Base-by-base conservation (phyloP, 2,888 invertebrate genomes). In the Empis livida region DNA sequence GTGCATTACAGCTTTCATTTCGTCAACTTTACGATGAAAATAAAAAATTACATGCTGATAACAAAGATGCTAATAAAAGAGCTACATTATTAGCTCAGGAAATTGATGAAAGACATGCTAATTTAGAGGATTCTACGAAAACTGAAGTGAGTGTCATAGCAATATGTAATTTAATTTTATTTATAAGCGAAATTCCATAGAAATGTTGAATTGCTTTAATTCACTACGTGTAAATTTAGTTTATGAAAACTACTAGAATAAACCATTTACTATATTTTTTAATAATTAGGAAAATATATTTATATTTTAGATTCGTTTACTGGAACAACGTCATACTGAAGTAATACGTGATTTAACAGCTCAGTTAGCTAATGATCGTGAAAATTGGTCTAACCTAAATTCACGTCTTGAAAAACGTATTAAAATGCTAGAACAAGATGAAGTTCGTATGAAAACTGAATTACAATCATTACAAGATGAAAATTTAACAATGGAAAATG, bases 21-120 rank as follows among this genome's bases (percentile, higher is more conserved):
- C 82, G 83, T 48, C 84, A 84, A 56, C 70, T 83, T 56, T 73
- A 74, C 43, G 79, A 78, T 30, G 93, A 93, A 64, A 78, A 88
- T 46, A 83, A 86, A 55, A 92, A 92, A 64, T 68, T 93, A 37
- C 80, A 82, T 51, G 70, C 74, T 11, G 90, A 91, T 60, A 78
- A 92, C 15, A 72, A 75, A 16, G 90, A 90, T 61, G 88, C 91
- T 0, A 90, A 92, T 61, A 77, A 82, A 48, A 75, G 92, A 55
- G 87, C 89, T 0, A 76, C 80, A 1, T 64, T 89, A 46, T 71
- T 94, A 44, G 93, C 91, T 2, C 87, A 87, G 57, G 94, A 94
- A 67, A 85, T 92, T 2, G 94, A 95, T 64, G 94, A 94, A 59
- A 82, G 85, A 57, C 91, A 93, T 64, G 78, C 82, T 1, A 78